Evolutionary conservation across 2,113 vertebrate genomes (phyloP), one percentile per base, ranked within the genome.

Genomic region (Nettapus auritus): DNA sequence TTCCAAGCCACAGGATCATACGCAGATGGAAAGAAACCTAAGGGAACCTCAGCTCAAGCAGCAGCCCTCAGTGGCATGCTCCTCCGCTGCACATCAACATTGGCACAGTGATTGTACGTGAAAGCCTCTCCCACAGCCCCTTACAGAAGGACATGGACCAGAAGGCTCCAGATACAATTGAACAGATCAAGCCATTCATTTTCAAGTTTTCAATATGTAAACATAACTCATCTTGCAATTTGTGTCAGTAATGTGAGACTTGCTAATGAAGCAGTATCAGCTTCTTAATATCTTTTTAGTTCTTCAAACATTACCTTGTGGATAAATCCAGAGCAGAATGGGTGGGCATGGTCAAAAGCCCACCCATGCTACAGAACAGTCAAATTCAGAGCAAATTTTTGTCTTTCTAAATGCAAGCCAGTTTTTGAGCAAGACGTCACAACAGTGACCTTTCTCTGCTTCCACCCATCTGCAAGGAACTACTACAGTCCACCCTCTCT

Each of bases 31-130:
- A 60, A 44, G 34, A 78, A 82, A 82, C 6, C 18, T 6, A 19
- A 74, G 87, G 79, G 67, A 60, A 77, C 28, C 29, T 67, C 73
- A 87, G 68, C 62, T 74, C 50, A 66, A 34, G 57, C 25, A 55
- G 12, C 29, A 77, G 46, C 36, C 53, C 38, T 6, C 5, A 4
- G n/a, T 23, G 38, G 9, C 42, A 31, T 1, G 19, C 7, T 4
- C 42, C 63, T 29, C 9, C 5, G 0, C 60, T 55, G 68, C 46
- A 23, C 42, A 59, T 57, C 53, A 73, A n/a, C 4, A 4, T 66
- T 2, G 66, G 53, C 55, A 57, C 25, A 36, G 46, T 0, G 0
- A 46, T 31, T 71, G 10, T 50, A 6, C 40, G 57, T 36, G 46
- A 50, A 68, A 90, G 40, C 22, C 36, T 75, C 82, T 78, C 38